Percentiles rank a stretch among this genome's conserved stretches.
phyloP scores from a whole-genome alignment of 2,113 vertebrate species.

The Brevimyrus niger region DNA sequence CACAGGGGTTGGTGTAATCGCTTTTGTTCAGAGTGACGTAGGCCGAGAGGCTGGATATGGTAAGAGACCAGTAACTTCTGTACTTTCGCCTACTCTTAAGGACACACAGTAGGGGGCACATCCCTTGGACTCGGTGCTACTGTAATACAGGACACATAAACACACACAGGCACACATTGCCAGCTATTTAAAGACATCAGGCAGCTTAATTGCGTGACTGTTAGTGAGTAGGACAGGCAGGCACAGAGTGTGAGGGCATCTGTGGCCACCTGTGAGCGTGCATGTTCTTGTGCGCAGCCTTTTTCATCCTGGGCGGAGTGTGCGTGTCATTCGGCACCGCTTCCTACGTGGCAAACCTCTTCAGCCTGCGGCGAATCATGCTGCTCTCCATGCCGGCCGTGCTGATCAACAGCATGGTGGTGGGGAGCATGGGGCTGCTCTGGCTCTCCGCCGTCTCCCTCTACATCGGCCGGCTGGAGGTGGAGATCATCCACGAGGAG shows the following conservation, averaged over 20 bases:
- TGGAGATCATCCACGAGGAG: constrained; percentile 72
- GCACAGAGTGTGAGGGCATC: not conserved
- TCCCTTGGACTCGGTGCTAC: not conserved
- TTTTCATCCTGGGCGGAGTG: constrained; percentile 77
- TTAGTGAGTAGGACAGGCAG: not conserved
- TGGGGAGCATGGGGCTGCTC: constrained; percentile 65
- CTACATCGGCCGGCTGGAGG: constrained; percentile 77
- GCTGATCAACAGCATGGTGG: constrained; percentile 55
- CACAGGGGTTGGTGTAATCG: constrained; percentile 77
- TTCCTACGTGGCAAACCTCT: constrained; percentile 68
- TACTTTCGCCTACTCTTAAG: not conserved
- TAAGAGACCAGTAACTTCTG: constrained; percentile 35
- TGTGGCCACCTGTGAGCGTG: not conserved
- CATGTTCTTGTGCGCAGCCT: constrained; percentile 54
- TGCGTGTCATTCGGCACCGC: constrained; percentile 70
- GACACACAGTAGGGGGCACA: not conserved
- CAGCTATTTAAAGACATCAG: not conserved
- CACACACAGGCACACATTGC: not conserved
- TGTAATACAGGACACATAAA: not conserved
- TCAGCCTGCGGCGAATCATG: constrained; percentile 70
- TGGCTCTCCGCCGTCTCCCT: constrained; percentile 84
- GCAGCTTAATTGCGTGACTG: not conserved
- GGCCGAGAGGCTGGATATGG: constrained; percentile 79
- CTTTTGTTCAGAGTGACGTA: constrained; percentile 79
- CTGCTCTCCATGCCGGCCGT: constrained; percentile 64